A percentile compares a stretch with the other conserved stretches of the same genome.
phyloP scores from a whole-genome alignment of 2,888 invertebrate genomes.

The Torymus aiolomorphi region DNA sequence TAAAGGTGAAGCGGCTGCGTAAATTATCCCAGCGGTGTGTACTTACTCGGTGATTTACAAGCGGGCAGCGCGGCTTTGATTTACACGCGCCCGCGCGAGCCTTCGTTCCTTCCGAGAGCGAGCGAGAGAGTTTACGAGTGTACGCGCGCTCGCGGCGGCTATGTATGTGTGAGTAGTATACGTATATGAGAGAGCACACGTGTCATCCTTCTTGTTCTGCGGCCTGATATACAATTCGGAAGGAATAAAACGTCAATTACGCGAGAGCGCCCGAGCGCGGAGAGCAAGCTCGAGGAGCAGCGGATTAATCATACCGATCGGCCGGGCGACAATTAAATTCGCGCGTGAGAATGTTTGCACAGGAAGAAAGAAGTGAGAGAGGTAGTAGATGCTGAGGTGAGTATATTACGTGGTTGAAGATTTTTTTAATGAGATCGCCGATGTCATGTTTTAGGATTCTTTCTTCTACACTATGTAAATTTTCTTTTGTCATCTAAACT shows the following conservation, averaged over 20 bases:
- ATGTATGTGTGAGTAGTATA: neutral
- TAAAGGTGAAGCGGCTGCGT: conserved; percentile 67
- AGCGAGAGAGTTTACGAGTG: conserved; percentile 65
- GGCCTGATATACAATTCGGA: conserved; percentile 55
- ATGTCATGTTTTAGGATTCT: neutral
- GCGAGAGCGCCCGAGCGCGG: neutral
- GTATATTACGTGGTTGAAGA: no score
- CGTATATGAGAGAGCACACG: conserved; percentile 56
- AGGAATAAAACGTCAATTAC: conserved; percentile 57
- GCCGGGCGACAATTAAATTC: conserved; percentile 38
- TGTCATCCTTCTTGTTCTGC: conserved; percentile 62
- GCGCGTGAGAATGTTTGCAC: conserved; percentile 27
- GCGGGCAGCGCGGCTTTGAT: conserved; percentile 73
- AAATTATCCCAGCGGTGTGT: conserved; percentile 74
- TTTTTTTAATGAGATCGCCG: no score
- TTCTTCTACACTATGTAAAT: neutral
- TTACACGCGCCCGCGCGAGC: conserved; percentile 69
- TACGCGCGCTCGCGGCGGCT: conserved; percentile 63
- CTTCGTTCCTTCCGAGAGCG: conserved; percentile 48
- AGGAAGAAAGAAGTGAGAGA: neutral
- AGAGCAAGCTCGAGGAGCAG: neutral
- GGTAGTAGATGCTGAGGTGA: no score
- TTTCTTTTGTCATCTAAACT: no score
- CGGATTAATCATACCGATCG: conserved; percentile 36
- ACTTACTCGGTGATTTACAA: conserved; percentile 75